These are phyloP conservation scores for Nomada flava DNA, from an alignment of 2,888 invertebrate genomes.

Conservation along the genomic window DNA sequence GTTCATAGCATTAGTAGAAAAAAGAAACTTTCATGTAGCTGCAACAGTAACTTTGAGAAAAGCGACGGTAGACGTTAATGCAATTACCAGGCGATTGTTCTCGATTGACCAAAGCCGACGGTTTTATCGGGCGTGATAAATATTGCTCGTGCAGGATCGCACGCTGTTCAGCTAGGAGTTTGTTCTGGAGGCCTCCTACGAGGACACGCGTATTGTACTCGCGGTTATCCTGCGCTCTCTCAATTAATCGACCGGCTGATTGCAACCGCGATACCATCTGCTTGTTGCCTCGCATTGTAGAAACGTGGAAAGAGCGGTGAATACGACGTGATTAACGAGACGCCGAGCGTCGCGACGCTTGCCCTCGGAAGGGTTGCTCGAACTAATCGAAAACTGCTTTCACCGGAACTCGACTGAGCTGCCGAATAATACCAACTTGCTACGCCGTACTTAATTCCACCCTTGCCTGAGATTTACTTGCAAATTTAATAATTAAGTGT, in stretches of 20 bases:
- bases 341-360: constrained; percentile 54
- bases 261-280: constrained; percentile 67
- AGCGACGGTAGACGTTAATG: constrained; percentile 28
- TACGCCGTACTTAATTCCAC: constrained; percentile 27
- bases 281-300: constrained; percentile 48
- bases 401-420: neutral
- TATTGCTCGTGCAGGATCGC: constrained; percentile 40
- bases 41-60: constrained; percentile 21
- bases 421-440: constrained; percentile 32
- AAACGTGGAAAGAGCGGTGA: constrained; percentile 55
- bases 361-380: constrained; percentile 36
- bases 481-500: neutral
- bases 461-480: neutral
- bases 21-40: neutral
- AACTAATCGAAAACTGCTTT: constrained; percentile 40
- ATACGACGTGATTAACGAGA: constrained; percentile 60
- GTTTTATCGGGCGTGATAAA: constrained; percentile 69
- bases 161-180: constrained; percentile 27
- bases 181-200: constrained; percentile 47
- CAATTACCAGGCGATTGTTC: constrained; percentile 57
- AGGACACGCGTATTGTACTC: constrained; percentile 55
- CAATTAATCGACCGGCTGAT: constrained; percentile 73
- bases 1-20: neutral
- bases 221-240: constrained; percentile 65
- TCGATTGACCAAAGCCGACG: constrained; percentile 28